A percentile compares a stretch with the other conserved stretches of the same genome.
phyloP scores from a whole-genome alignment of 2,888 invertebrate genomes.

The Belgica antarctica region DNA sequence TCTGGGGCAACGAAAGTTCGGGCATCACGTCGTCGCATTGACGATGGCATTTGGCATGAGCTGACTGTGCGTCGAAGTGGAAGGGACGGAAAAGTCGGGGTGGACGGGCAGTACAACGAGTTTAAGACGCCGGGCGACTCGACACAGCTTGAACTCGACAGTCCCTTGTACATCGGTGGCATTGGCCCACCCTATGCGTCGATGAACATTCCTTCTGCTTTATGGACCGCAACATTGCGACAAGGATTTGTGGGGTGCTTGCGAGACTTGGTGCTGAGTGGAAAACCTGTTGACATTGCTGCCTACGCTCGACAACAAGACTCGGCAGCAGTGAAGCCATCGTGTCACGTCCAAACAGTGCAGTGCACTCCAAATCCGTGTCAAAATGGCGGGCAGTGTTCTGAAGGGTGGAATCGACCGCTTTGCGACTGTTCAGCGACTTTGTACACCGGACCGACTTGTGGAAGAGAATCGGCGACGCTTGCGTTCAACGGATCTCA shows the following conservation, averaged over 20 bases:
- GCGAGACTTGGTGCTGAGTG: constrained; percentile 83
- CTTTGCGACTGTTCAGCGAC: constrained; percentile 91
- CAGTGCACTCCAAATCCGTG: constrained; percentile 85
- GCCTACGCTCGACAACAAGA: constrained; percentile 86
- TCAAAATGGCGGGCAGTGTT: constrained; percentile 81
- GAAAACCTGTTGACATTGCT: constrained; percentile 83
- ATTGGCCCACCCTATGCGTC: constrained; percentile 77
- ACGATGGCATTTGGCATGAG: constrained; percentile 92
- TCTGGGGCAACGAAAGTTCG: constrained; percentile 85
- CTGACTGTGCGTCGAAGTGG: constrained; percentile 79
- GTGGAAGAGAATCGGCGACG: constrained; percentile 86
- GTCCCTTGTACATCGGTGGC: constrained; percentile 85
- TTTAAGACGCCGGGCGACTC: constrained; percentile 88
- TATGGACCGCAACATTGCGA: constrained; percentile 87
- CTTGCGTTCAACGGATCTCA: constrained; percentile 86
- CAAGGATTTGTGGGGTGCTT: constrained; percentile 94
- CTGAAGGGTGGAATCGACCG: constrained; percentile 93
- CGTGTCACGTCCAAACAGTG: constrained; percentile 78
- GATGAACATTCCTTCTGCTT: constrained; percentile 73
- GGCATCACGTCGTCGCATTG: constrained; percentile 76
- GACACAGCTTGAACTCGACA: constrained; percentile 82
- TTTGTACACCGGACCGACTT: constrained; percentile 84
- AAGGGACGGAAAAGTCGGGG: constrained; percentile 81
- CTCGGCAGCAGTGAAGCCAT: constrained; percentile 83
- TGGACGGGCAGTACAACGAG: constrained; percentile 83